Base-by-base conservation (phyloP, 2,888 invertebrate species). In the Campoplex capitator region DNA sequence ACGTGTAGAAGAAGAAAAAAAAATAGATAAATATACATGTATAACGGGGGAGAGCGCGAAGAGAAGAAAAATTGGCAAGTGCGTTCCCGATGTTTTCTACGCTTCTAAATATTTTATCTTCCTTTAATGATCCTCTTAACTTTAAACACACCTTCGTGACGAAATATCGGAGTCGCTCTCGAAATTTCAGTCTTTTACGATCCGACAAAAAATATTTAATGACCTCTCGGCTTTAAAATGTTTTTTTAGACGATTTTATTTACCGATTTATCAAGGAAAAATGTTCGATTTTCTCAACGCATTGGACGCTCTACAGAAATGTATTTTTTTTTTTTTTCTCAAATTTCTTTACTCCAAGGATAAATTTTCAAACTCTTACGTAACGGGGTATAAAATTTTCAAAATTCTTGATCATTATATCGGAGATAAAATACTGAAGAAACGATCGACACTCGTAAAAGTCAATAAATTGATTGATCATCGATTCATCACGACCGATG, bases 31-130 rank as follows among this genome's bases (percentile, higher is more conserved):
- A 42, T 3, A 48, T 13, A 73, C 23, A 67, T 67, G 28, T 58
- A 13, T 58, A 58, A 28, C 58, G 28, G 13, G 3, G 13, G 13
- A 58, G 48, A 28, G 18, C 18, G 62, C 35, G 23, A 23, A 13
- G 35, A 32, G 51, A 79, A 32, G 45, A 58, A 79, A 32, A 80
- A 45, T 38, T 2, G 38, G 73, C 23, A 68, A 11, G 23, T 56
- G 56, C 56, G 3, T 56, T n/a, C 56, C 23, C 28, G 23, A 3
- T 7, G 3, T 56, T 58, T 58, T 58, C 13, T 11, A 3, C 58
- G 58, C 28, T 58, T 58, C 13, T 28, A 58, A 58, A 28, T 28
- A 28, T 58, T 58, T 28, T 23, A 4, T n/a, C n/a, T 54, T n/a
- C 54, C 1, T n/a, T 54, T 6, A 18, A 51, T 51, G 4, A 51